phyloP scores from a whole-genome alignment of 2,113 vertebrate species.

The Oreochromis aureus region DNA sequence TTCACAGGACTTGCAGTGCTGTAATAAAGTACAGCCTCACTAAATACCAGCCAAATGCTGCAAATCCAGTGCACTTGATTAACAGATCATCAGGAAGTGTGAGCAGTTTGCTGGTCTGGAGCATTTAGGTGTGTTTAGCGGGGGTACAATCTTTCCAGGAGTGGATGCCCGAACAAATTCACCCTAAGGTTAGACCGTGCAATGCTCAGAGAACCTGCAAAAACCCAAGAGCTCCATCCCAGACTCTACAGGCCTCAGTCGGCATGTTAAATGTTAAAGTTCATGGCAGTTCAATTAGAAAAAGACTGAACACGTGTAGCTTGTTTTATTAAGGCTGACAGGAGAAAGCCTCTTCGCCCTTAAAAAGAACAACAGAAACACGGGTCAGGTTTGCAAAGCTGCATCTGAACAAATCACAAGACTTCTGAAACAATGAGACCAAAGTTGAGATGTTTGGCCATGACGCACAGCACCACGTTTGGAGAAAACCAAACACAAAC shows the following conservation, averaged over 20 bases:
- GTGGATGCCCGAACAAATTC: rapidly evolving
- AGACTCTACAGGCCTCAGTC: not conserved
- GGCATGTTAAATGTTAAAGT: not conserved
- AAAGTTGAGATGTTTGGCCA: not conserved
- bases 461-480: rapidly evolving
- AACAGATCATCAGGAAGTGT: not conserved
- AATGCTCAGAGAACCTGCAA: not conserved
- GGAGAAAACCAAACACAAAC: not conserved
- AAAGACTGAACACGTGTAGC: not conserved
- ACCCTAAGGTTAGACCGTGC: not conserved
- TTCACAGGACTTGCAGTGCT: not conserved
- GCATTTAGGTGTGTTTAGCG: not conserved
- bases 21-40: not conserved
- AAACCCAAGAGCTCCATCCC: not conserved
- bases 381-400: not conserved
- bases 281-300: not conserved
- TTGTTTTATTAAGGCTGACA: not conserved
- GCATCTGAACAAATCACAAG: not conserved
- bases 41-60: not conserved
- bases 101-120: not conserved
- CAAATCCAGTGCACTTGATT: not conserved
- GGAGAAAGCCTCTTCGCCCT: not conserved
- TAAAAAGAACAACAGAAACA: not conserved
- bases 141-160: not conserved
- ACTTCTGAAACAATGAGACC: not conserved